Base-by-base conservation (phyloP, 2,797 vertebrate genomes). In the Leuciscus waleckii region DNA sequence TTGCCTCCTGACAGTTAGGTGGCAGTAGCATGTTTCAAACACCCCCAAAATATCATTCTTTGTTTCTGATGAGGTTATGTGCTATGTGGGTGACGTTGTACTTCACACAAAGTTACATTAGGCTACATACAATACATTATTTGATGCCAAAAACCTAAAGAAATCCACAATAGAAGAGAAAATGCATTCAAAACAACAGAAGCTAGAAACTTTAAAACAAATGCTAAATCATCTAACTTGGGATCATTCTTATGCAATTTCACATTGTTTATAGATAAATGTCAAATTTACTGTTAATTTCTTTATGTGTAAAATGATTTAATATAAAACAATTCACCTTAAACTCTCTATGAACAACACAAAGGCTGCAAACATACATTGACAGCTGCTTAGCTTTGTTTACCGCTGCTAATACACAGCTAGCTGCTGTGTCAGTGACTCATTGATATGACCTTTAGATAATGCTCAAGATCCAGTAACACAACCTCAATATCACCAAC, bases 381-480 rank as follows among this genome's bases (percentile, higher is more conserved):
- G 23, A n/a, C 39, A 39, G 56, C 58, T 65, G 10, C 71, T 68
- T 77, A 39, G 63, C 46, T 54, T 83, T 77, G 46, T 54, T 56
- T 43, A 77, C 63, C 32, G 21, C 65, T 69, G 65, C 13, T 84
- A 71, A 79, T 63, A 70, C 46, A 4, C 13, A 61, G 19, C 49
- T 49, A 51, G 73, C 46, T 41, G 29, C 46, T 79, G 63, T 70
- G 29, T 79, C 37, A 61, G 26, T 46, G 83, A 79, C 75, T 49
- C 39, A 84, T 79, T 71, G 35, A 41, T 43, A 78, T 78, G 63
- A 78, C 82, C 82, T 84, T 78, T 78, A 54, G 37, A 43, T 77
- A 69, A 77, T 77, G 63, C 49, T 77, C 32, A 68, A 58, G 74
- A 84, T 70, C 51, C 39, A 79, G 65, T 78, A 84, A 41, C 49